Base-by-base conservation (phyloP, 1,140 invertebrate species). In the Oreohelix idahoensis region DNA sequence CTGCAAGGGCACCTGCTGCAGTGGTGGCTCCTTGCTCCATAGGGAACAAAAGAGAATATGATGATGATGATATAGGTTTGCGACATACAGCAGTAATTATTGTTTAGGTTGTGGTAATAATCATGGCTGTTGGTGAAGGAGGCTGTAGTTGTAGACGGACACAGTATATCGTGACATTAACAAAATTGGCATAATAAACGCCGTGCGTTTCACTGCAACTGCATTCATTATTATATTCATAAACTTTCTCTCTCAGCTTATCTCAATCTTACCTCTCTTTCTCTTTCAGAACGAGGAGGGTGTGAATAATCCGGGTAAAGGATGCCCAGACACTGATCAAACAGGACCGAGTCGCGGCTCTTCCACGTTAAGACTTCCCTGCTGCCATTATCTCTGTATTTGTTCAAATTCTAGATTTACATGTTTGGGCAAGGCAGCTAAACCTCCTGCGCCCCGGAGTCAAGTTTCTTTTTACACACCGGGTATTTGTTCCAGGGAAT, bases 381-480 rank as follows among this genome's bases (percentile, higher is more conserved):
- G 63, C n/a, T 11, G 63, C 63, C 29, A 32, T 32, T 32, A 66
- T 66, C 63, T 66, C 29, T 17, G n/a, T 66, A 66, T 66, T 66
- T 66, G 63, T 17, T 32, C 63, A 66, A 32, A 66, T 10, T 66
- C 63, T 66, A 66, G 63, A 32, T 32, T 32, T 66, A 66, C 63
- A 66, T 66, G 63, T 66, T 66, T 66, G 63, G 29, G n/a, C 63
- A 66, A 35, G 63, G 63, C n/a, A 66, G 63, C 63, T 66, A 66
- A 66, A 66, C 63, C 63, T 66, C 29, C n/a, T 29, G 63, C n/a
- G n/a, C 63, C 17, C 1, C 63, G 63, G 63, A 66, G 63, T 66
- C 63, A 66, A 66, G 63, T 66, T 66, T 66, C 63, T 66, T 32
- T n/a, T 66, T 66, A 32, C 11, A 66, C 63, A 66, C 63, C 26